Evolutionary conservation across 2,888 invertebrate species (phyloP).

Genomic region (Epistrophe eligans): DNA sequence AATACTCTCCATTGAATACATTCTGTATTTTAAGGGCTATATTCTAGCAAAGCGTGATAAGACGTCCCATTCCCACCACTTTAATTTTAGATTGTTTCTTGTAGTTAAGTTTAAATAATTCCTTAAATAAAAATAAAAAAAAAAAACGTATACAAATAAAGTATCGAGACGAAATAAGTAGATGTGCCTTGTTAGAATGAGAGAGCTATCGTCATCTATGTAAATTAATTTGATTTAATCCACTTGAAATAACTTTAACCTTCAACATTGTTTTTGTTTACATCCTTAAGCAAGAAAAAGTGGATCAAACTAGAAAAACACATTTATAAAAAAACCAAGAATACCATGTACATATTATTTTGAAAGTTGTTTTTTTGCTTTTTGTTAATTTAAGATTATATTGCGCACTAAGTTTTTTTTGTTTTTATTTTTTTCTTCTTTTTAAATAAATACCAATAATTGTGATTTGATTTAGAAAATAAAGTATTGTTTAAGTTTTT

Average conservation of each 20-base stretch:
- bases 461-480: slow-evolving; percentile 20
- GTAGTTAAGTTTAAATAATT: slow-evolving; percentile 40
- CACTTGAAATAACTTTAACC: slow-evolving; percentile 9
- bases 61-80: slow-evolving; percentile 48
- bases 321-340: slow-evolving; percentile 17
- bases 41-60: slow-evolving; percentile 40
- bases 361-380: slow-evolving; percentile 17
- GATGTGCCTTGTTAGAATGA: slow-evolving; percentile 74
- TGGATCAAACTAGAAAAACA: background rate
- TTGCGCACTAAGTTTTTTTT: slow-evolving; percentile 29
- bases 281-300: slow-evolving; percentile 26
- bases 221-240: slow-evolving; percentile 43
- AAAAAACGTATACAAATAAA: slow-evolving; percentile 15
- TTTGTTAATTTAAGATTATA: slow-evolving; percentile 24
- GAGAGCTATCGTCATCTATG: slow-evolving; percentile 63
- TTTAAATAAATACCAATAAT: background rate
- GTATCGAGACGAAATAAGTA: slow-evolving; percentile 58
- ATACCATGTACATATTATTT: slow-evolving; percentile 24
- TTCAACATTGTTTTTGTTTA: background rate
- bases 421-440: background rate
- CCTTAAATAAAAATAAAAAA: slow-evolving; percentile 14
- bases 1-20: background rate
- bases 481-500: slow-evolving; percentile 1
- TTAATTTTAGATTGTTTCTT: slow-evolving; percentile 27
- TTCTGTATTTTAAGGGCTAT: no score